phyloP scores from a whole-genome alignment of 2,888 invertebrate species.

The Miltochrista miniata region DNA sequence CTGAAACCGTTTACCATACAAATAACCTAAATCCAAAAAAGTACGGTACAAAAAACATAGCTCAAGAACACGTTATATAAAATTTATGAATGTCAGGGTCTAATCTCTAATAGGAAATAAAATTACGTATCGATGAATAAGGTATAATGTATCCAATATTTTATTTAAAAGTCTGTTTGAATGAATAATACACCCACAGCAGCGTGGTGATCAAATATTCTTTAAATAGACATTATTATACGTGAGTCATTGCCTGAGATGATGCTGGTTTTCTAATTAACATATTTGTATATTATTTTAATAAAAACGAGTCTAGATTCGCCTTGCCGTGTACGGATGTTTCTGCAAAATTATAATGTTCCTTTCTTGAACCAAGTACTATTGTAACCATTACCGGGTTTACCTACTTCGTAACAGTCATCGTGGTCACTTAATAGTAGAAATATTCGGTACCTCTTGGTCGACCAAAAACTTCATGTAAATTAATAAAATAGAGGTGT shows the following conservation, averaged over 20 bases:
- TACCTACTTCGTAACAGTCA: no score
- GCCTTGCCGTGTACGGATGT: not conserved
- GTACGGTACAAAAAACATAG: no score
- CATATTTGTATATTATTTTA: not conserved
- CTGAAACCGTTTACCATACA: no score
- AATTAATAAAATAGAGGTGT: no score
- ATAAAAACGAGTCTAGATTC: not conserved
- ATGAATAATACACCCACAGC: slow-evolving; percentile 19
- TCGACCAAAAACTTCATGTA: not conserved
- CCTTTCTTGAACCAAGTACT: no score
- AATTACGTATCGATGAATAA: not conserved
- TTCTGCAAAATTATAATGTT: no score
- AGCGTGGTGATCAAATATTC: slow-evolving; percentile 10
- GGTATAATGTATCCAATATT: slow-evolving; percentile 1
- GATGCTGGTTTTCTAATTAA: not conserved
- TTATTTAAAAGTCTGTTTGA: slow-evolving; percentile 10
- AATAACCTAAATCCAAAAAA: no score
- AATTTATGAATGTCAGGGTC: slow-evolving; percentile 16
- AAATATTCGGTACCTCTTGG: not conserved
- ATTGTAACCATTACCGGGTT: no score
- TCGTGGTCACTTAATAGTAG: no score
- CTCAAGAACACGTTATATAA: no score
- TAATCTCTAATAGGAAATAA: slow-evolving; percentile 13
- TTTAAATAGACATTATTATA: slow-evolving; percentile 7
- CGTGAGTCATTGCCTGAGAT: slow-evolving; percentile 1